Base-by-base conservation (phyloP, 2,113 vertebrate genomes). In the Platichthys stellatus region DNA sequence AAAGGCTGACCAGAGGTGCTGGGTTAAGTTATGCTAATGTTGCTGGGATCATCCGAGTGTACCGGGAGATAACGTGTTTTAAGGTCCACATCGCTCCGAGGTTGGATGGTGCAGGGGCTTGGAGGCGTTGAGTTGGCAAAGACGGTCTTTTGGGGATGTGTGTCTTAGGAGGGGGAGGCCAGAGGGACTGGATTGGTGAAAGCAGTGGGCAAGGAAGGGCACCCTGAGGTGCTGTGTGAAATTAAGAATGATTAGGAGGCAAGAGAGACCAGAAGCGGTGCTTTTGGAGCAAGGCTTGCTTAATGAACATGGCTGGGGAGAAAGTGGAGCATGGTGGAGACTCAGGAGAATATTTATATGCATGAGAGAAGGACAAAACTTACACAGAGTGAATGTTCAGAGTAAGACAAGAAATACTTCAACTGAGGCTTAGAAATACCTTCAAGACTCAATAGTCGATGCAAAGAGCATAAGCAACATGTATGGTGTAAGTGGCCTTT, bases 1-100 rank as follows among this genome's bases (percentile, higher is more conserved):
- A 85, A 87, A 88, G 77, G 81, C 86, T 84, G 87, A 84, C 87
- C 82, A 79, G 88, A 86, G 88, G 88, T 89, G 82, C 70, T 28
- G 21, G 82, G 56, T 79, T 86, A 83, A 74, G 69, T 76, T 90
- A 86, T 90, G 87, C 74, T 91, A 90, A 90, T 88, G 70, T 84
- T 62, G 26, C 72, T 66, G 65, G 84, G 82, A 86, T 86, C 83
- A 82, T 87, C 70, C 45, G 70, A 62, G 80, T 81, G 89, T 65
- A 59, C 63, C 1, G 20, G 45, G 47, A 77, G 91, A 92, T 92
- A 92, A 83, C 63, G 23, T 20, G 53, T 68, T 59, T 82, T 57
- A 74, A 90, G 87, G 83, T 89, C 84, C 84, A 82, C 76, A 77
- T 75, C 2, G 86, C 90, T 85, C 4, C 10, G 28, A 88, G 87